A percentile compares a stretch with the other conserved stretches of the same genome.
These are phyloP conservation scores for Sapayoa aenigma DNA, from an alignment of 2,113 vertebrate species.

Conservation along the genomic window DNA sequence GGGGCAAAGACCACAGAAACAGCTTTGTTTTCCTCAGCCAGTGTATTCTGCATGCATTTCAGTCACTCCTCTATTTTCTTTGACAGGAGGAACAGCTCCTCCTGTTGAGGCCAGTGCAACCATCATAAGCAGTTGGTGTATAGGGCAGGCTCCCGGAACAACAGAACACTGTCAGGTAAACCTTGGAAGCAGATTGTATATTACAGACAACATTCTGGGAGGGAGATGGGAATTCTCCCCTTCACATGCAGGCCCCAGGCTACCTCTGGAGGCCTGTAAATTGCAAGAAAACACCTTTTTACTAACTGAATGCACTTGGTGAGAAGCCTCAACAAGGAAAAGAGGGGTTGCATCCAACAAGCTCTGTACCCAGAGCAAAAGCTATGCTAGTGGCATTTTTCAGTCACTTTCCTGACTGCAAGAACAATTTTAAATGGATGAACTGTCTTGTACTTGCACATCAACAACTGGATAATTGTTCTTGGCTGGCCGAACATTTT, in stretches of 20 bases:
- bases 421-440: not conserved
- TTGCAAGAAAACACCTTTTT: not conserved
- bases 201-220: not conserved
- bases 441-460: not conserved
- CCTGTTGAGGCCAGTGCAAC: not conserved
- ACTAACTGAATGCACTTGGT: not conserved
- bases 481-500: constrained; percentile 5
- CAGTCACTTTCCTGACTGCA: not conserved
- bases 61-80: not conserved
- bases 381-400: not conserved
- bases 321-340: not conserved
- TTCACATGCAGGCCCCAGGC: not conserved
- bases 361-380: not conserved
- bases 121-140: fast-evolving
- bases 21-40: not conserved
- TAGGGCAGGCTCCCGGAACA: fast-evolving
- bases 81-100: not conserved
- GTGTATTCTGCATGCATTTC: not conserved
- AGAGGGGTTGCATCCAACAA: not conserved
- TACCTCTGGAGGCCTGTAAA: not conserved
- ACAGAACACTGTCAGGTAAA: not conserved
- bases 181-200: not conserved
- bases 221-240: not conserved
- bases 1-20: not conserved
- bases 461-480: not conserved